Evolutionary conservation across 2,888 invertebrate genomes (phyloP).

Genomic region (Heliconius charithonia): DNA sequence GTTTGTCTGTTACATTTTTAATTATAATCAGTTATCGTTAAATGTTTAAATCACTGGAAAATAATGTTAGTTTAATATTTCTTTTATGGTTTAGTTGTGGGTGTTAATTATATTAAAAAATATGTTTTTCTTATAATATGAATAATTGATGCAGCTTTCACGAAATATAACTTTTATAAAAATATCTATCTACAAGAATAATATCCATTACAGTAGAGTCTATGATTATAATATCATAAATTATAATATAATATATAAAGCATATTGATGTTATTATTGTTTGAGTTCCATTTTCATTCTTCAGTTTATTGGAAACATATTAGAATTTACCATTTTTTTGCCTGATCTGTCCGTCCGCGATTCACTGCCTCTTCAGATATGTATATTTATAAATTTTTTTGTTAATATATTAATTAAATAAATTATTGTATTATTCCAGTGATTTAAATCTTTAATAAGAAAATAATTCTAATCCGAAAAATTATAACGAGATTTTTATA

Average conservation of each 20-base stretch:
- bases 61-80: not conserved
- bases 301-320: not conserved
- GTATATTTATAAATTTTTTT: not conserved
- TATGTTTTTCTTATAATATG: not conserved
- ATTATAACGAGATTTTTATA: not conserved
- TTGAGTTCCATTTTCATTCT: not conserved
- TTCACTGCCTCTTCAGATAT: conserved; percentile 13
- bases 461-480: not conserved
- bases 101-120: not conserved
- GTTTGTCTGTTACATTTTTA: not conserved
- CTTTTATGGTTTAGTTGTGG: not conserved
- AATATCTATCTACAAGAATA: not conserved
- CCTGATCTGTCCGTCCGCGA: conserved; percentile 24
- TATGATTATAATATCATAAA: not conserved
- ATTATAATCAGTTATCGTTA: not conserved
- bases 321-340: not conserved
- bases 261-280: not conserved
- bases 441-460: conserved; percentile 16
- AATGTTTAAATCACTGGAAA: conserved; percentile 31
- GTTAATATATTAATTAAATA: no score
- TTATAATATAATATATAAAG: not conserved
- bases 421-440: conserved; percentile 2
- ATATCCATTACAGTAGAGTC: not conserved
- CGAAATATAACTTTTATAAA: not conserved
- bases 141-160: not conserved